Evolutionary conservation across 2,888 invertebrate species (phyloP).

Genomic region (Frankliniella intonsa): DNA sequence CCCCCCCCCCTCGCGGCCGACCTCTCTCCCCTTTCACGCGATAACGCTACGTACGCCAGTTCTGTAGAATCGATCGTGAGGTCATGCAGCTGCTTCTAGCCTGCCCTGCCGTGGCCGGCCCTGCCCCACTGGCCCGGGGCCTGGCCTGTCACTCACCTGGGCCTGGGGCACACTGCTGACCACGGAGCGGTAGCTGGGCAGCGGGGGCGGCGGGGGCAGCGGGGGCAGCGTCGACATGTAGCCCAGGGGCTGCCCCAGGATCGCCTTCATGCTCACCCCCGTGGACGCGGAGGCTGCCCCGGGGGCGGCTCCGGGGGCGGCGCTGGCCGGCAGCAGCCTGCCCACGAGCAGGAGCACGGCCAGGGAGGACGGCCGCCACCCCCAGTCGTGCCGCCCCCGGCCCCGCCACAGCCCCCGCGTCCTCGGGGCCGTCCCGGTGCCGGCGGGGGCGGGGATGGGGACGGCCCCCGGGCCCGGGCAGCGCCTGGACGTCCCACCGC

Average conservation of each 20-base stretch:
- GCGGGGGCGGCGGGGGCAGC: not conserved
- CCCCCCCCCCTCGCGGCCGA: too few species aligned
- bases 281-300: not conserved
- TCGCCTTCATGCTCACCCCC: not conserved
- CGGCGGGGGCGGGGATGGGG: not conserved
- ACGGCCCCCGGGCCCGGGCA: not conserved
- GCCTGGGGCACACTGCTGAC: not conserved
- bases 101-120: too few species aligned
- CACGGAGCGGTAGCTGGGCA: conserved; percentile 14
- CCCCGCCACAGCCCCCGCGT: not conserved
- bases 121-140: too few species aligned
- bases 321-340: not conserved
- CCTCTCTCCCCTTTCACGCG: too few species aligned
- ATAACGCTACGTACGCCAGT: too few species aligned
- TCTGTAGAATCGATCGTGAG: too few species aligned
- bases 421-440: too few species aligned
- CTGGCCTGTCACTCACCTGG: not conserved
- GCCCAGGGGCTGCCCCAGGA: not conserved
- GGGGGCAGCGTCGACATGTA: not conserved
- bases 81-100: too few species aligned
- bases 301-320: not conserved
- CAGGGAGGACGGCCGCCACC: not conserved
- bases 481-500: not conserved
- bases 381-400: not conserved
- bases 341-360: conserved; percentile 11